Base-by-base conservation (phyloP, 2,888 invertebrate genomes). In the Metallyticus violacea region DNA sequence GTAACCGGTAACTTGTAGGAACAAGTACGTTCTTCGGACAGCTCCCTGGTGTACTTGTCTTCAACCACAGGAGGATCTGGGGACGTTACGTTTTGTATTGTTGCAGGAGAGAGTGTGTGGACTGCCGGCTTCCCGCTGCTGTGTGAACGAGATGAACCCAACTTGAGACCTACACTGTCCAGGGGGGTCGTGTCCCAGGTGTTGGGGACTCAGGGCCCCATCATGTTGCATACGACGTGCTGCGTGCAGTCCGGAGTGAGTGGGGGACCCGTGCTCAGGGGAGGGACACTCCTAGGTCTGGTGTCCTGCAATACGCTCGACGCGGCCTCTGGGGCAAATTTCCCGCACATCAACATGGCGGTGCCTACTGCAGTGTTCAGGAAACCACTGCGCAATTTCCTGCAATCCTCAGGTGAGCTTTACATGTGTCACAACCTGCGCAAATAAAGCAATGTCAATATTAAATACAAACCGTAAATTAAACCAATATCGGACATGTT, bases 181-280 rank as follows among this genome's bases (percentile, higher is more conserved):
- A 91, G 92, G 25, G 95, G 95, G 0, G 92, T 93, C 89, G 91
- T 95, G 29, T 93, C 93, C 89, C 93, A 93, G 89, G 92, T 91
- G 40, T 92, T 93, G 40, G 77, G 28, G 3, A 7, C 26, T 2
- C 40, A 62, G 15, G 9, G 77, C 25, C 91, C 93, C 0, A 28
- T 26, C 1, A 93, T 94, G 93, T 90, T 95, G 86, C 94, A 94
- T 90, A 94, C 94, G 0, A 94, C 94, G 0, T 95, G 95, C 89
- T 94, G 94, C 90, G 93, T 94, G 9, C 94, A 94, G 90, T 93
- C 94, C 0, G 95, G 95, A 0, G 93, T 93, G 89, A 95, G 95
- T 88, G 95, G 95, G 2, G 95, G 95, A 0, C 94, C 94, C 5
- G 93, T 95, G 89, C 91, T 93, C 89, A 92, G 93, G 26, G 92